Conservation (phyloP, 2,888 invertebrate species). For the Salticus scenicus region DNA sequence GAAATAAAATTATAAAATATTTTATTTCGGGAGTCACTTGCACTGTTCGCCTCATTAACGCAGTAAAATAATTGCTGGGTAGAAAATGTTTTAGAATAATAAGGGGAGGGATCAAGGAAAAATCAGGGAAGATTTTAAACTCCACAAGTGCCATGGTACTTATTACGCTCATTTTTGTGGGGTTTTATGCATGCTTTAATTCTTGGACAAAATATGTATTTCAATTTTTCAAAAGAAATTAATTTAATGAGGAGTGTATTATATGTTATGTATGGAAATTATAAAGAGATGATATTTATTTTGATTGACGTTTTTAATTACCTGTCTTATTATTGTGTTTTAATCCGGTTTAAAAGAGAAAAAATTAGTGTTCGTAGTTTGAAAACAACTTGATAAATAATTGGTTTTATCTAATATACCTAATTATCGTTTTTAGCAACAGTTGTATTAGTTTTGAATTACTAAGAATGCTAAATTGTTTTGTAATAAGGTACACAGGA, state of each 20-base stretch:
- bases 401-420: too few relatives aligned
- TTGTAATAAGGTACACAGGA: too few relatives aligned
- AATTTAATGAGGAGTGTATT: neutral
- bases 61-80: neutral
- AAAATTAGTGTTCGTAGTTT: too few relatives aligned
- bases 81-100: neutral
- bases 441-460: too few relatives aligned
- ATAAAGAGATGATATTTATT: too few relatives aligned
- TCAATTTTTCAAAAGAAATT: neutral
- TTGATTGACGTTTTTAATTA: neutral
- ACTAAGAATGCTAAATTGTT: too few relatives aligned
- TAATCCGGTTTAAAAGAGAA: too few relatives aligned
- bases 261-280: neutral
- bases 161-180: neutral
- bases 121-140: neutral
- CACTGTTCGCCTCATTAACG: slow-evolving; percentile 28
- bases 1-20: slow-evolving; percentile 28
- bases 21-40: slow-evolving; percentile 10
- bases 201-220: neutral
- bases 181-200: neutral
- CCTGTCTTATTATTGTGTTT: too few relatives aligned
- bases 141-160: neutral
- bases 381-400: too few relatives aligned
- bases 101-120: neutral
- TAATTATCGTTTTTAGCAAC: too few relatives aligned